These are phyloP conservation scores for Tyrannus savana DNA, from an alignment of 2,113 vertebrate species.

Conservation along the genomic window DNA sequence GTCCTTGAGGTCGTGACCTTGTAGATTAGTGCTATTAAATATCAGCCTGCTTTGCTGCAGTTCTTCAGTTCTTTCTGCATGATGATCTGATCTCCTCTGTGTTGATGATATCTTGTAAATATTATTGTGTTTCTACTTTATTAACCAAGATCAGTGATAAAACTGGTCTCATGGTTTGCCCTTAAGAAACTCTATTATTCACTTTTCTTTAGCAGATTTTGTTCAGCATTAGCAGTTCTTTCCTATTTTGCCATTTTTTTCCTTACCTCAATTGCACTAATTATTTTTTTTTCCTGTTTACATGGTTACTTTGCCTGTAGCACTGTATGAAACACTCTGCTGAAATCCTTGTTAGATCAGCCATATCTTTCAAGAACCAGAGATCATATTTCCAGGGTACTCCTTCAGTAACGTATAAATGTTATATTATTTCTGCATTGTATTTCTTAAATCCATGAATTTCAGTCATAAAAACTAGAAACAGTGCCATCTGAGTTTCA, in stretches of 20 bases:
- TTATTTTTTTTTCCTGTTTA: background rate
- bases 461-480: background rate
- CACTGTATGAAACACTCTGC: background rate
- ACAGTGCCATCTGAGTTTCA: background rate
- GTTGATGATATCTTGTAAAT: background rate
- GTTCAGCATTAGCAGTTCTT: background rate
- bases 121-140: background rate
- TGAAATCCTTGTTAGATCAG: background rate
- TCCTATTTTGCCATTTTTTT: background rate
- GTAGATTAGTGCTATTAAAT: background rate
- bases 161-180: background rate
- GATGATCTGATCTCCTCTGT: background rate
- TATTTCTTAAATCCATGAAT: background rate
- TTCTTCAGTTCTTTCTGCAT: background rate
- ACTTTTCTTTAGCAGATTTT: background rate
- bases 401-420: background rate
- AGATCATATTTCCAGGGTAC: background rate
- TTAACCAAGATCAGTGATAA: background rate
- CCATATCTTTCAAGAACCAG: background rate
- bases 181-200: background rate
- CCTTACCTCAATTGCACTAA: background rate
- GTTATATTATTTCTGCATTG: background rate
- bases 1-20: background rate
- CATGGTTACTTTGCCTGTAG: background rate
- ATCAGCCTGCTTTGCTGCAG: background rate